A percentile compares a stretch with the other conserved stretches of the same genome.
These are phyloP conservation scores for Harpagifer antarcticus DNA, from an alignment of 2,797 vertebrate species.

Conservation along the genomic window DNA sequence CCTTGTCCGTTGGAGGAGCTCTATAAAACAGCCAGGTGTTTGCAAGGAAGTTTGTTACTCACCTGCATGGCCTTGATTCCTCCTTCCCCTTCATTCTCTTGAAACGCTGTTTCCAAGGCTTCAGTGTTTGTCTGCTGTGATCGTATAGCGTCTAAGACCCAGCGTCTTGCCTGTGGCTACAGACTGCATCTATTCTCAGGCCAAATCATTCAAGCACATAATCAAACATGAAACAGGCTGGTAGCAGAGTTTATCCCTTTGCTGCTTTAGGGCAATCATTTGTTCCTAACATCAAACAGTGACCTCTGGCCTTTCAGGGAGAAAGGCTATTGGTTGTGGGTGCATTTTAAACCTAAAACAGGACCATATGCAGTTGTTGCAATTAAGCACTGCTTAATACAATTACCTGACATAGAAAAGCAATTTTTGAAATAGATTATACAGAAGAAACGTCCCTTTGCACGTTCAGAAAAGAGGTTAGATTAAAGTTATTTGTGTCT, in stretches of 20 bases:
- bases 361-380: neutral
- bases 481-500: no score
- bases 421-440: no score
- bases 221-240: slow-evolving; percentile 1
- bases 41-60: slow-evolving; percentile 34
- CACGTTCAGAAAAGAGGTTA: no score
- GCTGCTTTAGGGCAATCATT: neutral
- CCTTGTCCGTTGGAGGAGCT: slow-evolving; percentile 3
- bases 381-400: neutral
- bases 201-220: slow-evolving; percentile 17
- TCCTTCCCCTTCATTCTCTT: slow-evolving; percentile 17
- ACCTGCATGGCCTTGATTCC: slow-evolving; percentile 17
- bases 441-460: no score
- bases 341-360: neutral
- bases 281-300: slow-evolving; percentile 1
- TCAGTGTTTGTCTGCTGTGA: slow-evolving; percentile 9
- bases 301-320: neutral
- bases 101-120: slow-evolving; percentile 10
- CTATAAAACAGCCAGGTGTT: slow-evolving; percentile 56
- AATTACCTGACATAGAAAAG: no score
- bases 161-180: slow-evolving; percentile 27
- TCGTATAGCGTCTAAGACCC: slow-evolving; percentile 1
- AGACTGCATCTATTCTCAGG: slow-evolving; percentile 25
- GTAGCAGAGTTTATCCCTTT: neutral
- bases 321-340: neutral